These are phyloP conservation scores for Chelonia mydas DNA, from an alignment of 2,797 vertebrate genomes.

Conservation along the genomic window DNA sequence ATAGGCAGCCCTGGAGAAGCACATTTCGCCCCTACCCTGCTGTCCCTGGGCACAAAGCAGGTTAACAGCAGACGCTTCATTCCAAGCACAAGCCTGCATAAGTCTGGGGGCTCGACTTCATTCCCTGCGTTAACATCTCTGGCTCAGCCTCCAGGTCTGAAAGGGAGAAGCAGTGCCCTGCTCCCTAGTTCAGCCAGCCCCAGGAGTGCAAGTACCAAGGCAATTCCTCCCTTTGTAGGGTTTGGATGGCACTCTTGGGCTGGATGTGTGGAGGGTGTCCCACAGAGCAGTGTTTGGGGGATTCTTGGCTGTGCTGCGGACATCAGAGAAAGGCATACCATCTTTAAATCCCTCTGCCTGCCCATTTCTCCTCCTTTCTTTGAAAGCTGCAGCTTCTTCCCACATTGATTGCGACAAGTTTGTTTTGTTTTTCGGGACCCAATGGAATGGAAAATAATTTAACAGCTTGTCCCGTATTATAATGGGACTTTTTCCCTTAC, in stretches of 20 bases:
- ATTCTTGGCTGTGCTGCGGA: not conserved
- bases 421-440: not conserved
- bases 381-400: not conserved
- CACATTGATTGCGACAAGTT: not conserved
- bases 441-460: not conserved
- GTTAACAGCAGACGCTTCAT: not conserved
- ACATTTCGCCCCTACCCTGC: not conserved
- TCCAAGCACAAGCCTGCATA: not conserved
- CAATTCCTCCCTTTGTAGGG: not conserved
- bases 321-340: not conserved
- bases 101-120: rapidly evolving
- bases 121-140: not conserved
- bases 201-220: not conserved
- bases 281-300: not conserved
- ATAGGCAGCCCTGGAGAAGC: not conserved
- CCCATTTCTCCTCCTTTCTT: not conserved
- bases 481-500: not conserved
- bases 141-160: not conserved
- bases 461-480: not conserved
- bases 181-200: not conserved
- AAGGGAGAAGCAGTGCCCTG: rapidly evolving
- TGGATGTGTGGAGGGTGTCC: not conserved
- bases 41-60: not conserved
- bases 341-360: not conserved
- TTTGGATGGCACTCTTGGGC: too few species aligned